Evolutionary conservation across 30 jellyfish, hydroid and myxozoan species (phyloP), one percentile per base, ranked within the genome.

Genomic region (Hydractinia symbiolongicarpus): DNA sequence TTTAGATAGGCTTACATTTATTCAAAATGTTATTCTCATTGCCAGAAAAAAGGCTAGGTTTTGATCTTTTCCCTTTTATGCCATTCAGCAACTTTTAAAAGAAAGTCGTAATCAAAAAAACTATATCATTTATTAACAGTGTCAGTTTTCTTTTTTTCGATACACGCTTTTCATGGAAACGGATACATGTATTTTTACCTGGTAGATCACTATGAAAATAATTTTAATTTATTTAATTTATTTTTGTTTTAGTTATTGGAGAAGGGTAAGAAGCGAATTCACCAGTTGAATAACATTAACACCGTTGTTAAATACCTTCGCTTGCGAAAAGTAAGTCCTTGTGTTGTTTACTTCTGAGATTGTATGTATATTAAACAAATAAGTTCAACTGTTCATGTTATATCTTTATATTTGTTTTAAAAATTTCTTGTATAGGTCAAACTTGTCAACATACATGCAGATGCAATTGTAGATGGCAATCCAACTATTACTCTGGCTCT

Each of bases 381-480:
- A 44, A n/a, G 19, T 3, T 7, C 74, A 64, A 64, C 16, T n/a
- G 4, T 64, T 64, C 40, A 6, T 7, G 74, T 64, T 64, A 13
- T 16, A 58, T 58, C 3, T 58, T 11, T 11, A 58, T 11, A 58
- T 11, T 16, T 16, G 19, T 58, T 11, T 57, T 58, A 58, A 58
- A 58, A 58, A 58, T 1, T 16, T 58, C 3, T 58, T 16, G 72
- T 73, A 7, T 60, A 90, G 97, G 78, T 90, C 55, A 90, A 90
- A 58, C 44, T 90, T 89, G 76, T 72, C n/a, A 84, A 77, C 57
- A 67, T 90, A n/a, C 94, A 90, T 78, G 87, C 79, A 66, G 95
- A 90, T 56, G 95, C 89, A 15, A 82, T 90, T 8, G 90, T 86
- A 49, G 95, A 85, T 5, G 95, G 95, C 54, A 90, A 85, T 54